A percentile compares a stretch with the other conserved stretches of the same genome.
phyloP scores from a whole-genome alignment of 2,888 invertebrate species.

The Leptopilina myrica region DNA sequence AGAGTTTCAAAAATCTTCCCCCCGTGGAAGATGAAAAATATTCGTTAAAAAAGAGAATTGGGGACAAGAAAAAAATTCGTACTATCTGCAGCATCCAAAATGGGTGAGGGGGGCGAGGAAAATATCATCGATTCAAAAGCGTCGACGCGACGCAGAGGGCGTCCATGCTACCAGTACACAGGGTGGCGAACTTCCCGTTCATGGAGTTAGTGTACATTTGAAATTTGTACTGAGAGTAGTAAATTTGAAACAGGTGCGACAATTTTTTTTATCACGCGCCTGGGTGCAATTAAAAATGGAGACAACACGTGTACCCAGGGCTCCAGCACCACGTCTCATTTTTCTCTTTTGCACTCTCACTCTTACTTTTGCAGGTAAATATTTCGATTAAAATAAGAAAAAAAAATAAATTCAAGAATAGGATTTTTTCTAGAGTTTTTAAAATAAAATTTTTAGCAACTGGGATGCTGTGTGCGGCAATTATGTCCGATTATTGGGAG shows the following conservation, averaged over 20 bases:
- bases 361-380: conserved; percentile 71
- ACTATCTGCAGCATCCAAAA: conserved; percentile 60
- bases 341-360: conserved; percentile 76
- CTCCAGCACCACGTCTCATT: conserved; percentile 73
- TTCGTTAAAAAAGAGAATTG: background rate
- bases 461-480: conserved; percentile 88
- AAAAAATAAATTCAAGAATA: background rate
- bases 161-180: conserved; percentile 49
- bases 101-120: conserved; percentile 49
- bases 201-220: conserved; percentile 34
- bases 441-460: conserved; percentile 75
- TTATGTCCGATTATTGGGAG: conserved; percentile 95
- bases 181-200: conserved; percentile 14
- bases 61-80: conserved; percentile 10
- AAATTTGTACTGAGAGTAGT: conserved; percentile 16
- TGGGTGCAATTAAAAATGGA: conserved; percentile 63
- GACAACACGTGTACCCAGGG: conserved; percentile 70
- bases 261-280: background rate
- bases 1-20: background rate
- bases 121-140: conserved; percentile 58
- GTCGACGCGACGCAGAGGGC: conserved; percentile 61
- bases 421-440: background rate
- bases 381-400: background rate
- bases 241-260: background rate
- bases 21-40: background rate